Evolutionary conservation across 2,113 vertebrate genomes (phyloP).

Genomic region (Ia io): DNA sequence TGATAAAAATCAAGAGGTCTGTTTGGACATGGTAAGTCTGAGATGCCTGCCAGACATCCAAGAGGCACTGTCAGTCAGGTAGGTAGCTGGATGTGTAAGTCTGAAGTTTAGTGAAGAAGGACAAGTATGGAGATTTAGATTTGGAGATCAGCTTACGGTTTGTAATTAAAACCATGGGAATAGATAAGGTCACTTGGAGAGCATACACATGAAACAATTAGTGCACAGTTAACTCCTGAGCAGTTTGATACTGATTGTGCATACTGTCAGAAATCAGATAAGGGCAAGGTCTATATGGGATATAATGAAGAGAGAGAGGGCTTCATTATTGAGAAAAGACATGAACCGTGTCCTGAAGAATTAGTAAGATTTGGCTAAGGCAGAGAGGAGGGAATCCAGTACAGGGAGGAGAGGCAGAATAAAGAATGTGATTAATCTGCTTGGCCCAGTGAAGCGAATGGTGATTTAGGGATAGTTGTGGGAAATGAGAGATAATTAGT

Average conservation of each 20-base stretch:
- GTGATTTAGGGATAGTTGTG: neutral
- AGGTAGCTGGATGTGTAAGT: neutral
- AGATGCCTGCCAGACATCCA: neutral
- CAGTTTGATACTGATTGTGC: neutral
- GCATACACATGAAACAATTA: neutral
- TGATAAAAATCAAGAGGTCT: constrained; percentile 24
- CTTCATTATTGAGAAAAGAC: neutral
- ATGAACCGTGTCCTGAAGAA: neutral
- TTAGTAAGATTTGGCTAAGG: neutral
- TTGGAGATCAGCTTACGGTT: neutral
- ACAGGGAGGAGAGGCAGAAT: neutral
- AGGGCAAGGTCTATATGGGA: neutral
- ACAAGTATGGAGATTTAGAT: neutral
- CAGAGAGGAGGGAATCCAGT: neutral
- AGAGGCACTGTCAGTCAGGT: neutral
- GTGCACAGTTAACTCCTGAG: neutral
- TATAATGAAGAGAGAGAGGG: neutral
- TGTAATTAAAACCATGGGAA: constrained; percentile 17
- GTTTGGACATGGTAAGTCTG: neutral
- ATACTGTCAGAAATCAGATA: neutral
- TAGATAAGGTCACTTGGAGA: neutral
- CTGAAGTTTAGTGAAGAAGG: neutral
- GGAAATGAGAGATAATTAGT: neutral
- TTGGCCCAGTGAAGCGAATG: neutral
- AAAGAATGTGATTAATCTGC: neutral